Evolutionary conservation across 2,888 invertebrate species (phyloP), one percentile per base, ranked within the genome.

Genomic region (Gandaritis pyraliata): DNA sequence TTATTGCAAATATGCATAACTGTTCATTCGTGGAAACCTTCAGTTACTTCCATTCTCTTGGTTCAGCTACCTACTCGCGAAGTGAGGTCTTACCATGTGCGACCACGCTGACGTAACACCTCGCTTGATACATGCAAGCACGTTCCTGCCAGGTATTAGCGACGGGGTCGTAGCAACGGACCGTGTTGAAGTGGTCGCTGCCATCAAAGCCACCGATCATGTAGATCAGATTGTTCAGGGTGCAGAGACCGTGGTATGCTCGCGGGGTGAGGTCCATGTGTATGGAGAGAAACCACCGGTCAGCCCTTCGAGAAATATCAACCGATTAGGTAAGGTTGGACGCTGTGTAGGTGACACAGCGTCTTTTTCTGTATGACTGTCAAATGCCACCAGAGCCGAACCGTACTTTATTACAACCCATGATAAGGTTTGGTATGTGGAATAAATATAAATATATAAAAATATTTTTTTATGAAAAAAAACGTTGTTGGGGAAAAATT

Each of bases 151-250:
- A 97, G 43, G 94, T 93, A 75, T 96, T 95, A 1, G 93, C 93
- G 11, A 95, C 94, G 0, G 97, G 97, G 79, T 97, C 95, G 82
- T 96, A 97, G 75, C 96, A 95, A 57, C 97, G 94, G 36, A 96
- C 95, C 1, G 96, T 95, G 78, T 95, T 95, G 78, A 97, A 95
- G 70, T 97, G 94, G 67, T 95, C 94, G 61, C 94, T 93, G 12
- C 97, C 97, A 78, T 97, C 96, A 81, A 95, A 97, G 1, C 97
- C 97, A 4, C 97, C 97, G 68, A 97, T 95, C 88, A 97, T 95
- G 86, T 95, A 95, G 75, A 97, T 94, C 51, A 95, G 81, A 73
- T 94, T 93, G 84, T 94, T 94, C 76, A 97, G 81, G 33, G 94
- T 88, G 86, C 96, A 95, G n/a, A 96, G 87, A 0, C 96, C 96